Base-by-base conservation (phyloP, 2,113 vertebrate species). In the Zingel zingel region DNA sequence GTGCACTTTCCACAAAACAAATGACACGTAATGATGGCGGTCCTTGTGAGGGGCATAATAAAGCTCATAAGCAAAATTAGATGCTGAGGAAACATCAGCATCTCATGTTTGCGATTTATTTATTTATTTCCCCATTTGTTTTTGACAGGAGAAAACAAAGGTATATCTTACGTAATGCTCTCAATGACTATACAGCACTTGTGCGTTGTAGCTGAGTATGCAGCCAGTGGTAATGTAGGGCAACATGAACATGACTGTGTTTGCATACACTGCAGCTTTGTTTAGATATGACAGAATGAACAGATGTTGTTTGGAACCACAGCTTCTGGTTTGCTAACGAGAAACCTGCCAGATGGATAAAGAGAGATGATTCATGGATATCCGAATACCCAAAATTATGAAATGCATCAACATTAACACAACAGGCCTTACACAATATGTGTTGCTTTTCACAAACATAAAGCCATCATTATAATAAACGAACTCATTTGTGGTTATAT, bases 11-110 rank as follows among this genome's bases (percentile, higher is more conserved):
- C 45, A 79, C n/a, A 19, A 73, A 84, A 86, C 43, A 81, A 89
- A 90, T 81, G 25, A 54, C 77, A 63, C 75, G 45, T 82, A 83
- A 85, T 74, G 74, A 81, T 33, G 43, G 47, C 8, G 11, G 56
- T 54, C 10, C 56, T 64, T 65, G 48, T 11, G 67, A 77, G 54
- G 30, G 25, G 12, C 57, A 74, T 64, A 77, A 86, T 57, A 18
- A 58, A 54, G 70, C 51, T 82, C 39, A 47, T 36, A 58, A 68
- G 54, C 65, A 50, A 66, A 79, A 74, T 68, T 36, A 33, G 25
- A 66, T 23, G 21, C 71, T 5, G 30, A 81, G 73, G 36, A 57
- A 68, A 69, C 5, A 33, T 33, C 33, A 33, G 33, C 74, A 77
- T 81, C 27, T 53, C 39, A 9, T 65, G 25, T 47, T 64, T 72